Evolutionary conservation across 2,888 invertebrate species (phyloP), one percentile per base, ranked within the genome.

Genomic region (Cepaea hortensis): DNA sequence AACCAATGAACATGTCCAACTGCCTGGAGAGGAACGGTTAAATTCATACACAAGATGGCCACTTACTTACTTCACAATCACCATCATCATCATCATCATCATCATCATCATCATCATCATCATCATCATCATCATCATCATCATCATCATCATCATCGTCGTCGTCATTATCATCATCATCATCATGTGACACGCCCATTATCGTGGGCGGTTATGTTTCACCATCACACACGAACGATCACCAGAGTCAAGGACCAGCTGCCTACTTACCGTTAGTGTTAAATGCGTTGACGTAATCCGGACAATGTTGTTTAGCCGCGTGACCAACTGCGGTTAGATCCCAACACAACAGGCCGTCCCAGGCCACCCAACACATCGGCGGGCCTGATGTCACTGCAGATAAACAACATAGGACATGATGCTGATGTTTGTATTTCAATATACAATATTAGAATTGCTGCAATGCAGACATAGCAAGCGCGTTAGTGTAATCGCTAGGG

Each of bases 281-380:
- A 88, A 96, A 96, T 84, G 96, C 96, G 48, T 92, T 90, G 70
- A 96, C 94, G 91, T 96, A 96, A 81, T 94, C 93, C 2, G 98
- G 98, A 94, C 98, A 98, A 89, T 95, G 95, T 93, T 97, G 96
- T 68, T 95, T 95, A 5, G 96, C 95, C 5, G 95, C 95, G 0
- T 95, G 95, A 5, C 96, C 96, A 0, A 96, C 96, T 84, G 95
- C 95, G 0, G 97, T 97, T 0, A 97, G 96, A 0, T 97, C 97
- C 98, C 98, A 98, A 94, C 98, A 98, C 18, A 97, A 95, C 90
- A 96, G 96, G 61, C 96, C 95, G 93, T 98, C 98, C 91, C 91
- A 92, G 55, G 75, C 62, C 23, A 87, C 85, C 6, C 46, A 75
- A 77, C 88, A 89, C 23, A 65, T 75, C 9, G 46, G 23, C 6